A percentile compares a stretch with the other conserved stretches of the same genome.
Conservation (phyloP, 1,140 invertebrate genomes). For the Parapsyche elsis region DNA sequence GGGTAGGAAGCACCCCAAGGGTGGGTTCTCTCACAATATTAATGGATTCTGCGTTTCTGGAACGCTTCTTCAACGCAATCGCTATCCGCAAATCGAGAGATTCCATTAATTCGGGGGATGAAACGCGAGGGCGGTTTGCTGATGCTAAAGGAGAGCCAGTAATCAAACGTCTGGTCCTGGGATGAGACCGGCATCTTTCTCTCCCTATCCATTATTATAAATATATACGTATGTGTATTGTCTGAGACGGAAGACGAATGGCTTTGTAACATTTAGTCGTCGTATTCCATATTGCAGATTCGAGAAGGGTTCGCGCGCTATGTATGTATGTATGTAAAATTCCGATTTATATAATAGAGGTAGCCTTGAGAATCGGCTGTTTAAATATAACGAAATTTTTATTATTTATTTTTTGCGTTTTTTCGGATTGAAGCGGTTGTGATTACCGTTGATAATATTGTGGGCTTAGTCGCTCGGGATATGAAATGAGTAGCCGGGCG, state of each 20-base stretch:
- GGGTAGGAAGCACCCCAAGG: neutral
- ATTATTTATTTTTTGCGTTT: slow-evolving; percentile 13
- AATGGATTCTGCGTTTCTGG: slow-evolving; percentile 32
- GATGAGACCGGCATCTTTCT: slow-evolving; percentile 35
- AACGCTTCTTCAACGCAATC: slow-evolving; percentile 35
- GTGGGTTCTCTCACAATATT: slow-evolving; percentile 3
- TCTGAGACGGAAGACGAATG: slow-evolving; percentile 53
- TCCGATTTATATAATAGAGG: neutral
- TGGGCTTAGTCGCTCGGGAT: slow-evolving; percentile 11
- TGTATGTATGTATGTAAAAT: too few species aligned
- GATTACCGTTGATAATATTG: slow-evolving; percentile 34
- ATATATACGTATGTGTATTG: slow-evolving; percentile 36
- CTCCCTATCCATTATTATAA: slow-evolving; percentile 16
- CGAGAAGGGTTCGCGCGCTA: slow-evolving; percentile 25
- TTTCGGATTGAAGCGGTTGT: slow-evolving; percentile 30
- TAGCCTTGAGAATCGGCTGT: too few species aligned
- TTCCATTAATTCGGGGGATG: slow-evolving; percentile 53
- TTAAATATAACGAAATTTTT: neutral
- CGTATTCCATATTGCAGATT: neutral
- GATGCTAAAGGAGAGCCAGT: slow-evolving; percentile 16
- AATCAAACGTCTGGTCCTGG: slow-evolving; percentile 54
- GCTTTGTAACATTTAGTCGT: slow-evolving; percentile 50
- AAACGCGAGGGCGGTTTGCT: slow-evolving; percentile 40
- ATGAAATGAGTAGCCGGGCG: slow-evolving; percentile 37
- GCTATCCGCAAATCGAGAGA: slow-evolving; percentile 47